Evolutionary conservation across 2,113 vertebrate genomes (phyloP), one percentile per base, ranked within the genome.

Genomic region (Pituophis catenifer): DNA sequence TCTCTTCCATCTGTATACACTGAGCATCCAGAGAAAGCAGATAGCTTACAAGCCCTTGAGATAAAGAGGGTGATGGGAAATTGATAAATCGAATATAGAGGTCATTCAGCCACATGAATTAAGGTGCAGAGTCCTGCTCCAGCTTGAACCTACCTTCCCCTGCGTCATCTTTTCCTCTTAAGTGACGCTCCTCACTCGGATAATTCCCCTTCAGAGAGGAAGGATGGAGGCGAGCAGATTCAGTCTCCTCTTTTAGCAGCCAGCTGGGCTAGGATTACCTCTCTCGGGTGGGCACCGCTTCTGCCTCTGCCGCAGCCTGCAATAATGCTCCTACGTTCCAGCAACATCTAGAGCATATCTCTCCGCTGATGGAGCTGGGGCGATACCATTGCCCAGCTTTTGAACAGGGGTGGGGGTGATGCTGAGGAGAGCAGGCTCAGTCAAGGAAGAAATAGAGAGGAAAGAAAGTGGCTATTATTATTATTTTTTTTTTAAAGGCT

Each of bases 71-170:
- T 3, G 3, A 81, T 44, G 33, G 15, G 17, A 44, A 38, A 81
- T 81, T 21, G 75, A 21, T 21, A 44, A 81, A 44, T 44, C 0
- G n/a, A 21, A 8, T 4, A 8, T 1, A 38, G 17, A 81, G 75
- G 75, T 44, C 75, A 44, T 81, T 81, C 75, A 21, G 33, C 33
- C 38, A 21, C 19, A 1, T 33, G 65, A 70, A n/a, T 15, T 4
- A 13, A 70, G 29, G 29, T 1, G 1, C 1, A 11, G 12, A 5
- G 2, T 55, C 44, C 0, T 44, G 75, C 26, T 58, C 92, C 17
- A 81, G 33, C 8, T 93, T 92, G 53, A 23, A 92, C 96, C 95
- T 98, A 99, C 99, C 99, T 99, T 99, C 94, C 98, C 98, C 97
- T 99, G 98, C 92, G 98, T 99, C 99, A 99, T 99, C 97, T 91